Evolutionary conservation across 2,797 vertebrate genomes (phyloP).

Genomic region (Diceros bicornis): DNA sequence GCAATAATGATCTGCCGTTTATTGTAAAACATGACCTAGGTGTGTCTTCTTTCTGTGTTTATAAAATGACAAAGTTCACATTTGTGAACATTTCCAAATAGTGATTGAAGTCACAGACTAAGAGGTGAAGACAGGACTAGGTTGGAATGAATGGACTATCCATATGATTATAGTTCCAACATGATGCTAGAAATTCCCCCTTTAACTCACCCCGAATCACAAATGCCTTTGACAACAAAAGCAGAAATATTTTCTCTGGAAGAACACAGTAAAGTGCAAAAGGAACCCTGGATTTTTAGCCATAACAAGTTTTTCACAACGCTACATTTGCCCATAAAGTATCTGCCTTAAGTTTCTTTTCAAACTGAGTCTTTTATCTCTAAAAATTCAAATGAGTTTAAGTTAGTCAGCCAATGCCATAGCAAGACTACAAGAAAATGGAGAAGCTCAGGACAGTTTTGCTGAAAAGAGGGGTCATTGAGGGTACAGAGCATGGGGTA

Average conservation of each 20-base stretch:
- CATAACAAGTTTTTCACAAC: not conserved
- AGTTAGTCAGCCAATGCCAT: not conserved
- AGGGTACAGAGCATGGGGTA: not conserved
- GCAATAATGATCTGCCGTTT: conserved; percentile 79
- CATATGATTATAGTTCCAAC: not conserved
- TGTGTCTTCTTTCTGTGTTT: conserved; percentile 79
- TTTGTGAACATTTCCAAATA: conserved; percentile 70
- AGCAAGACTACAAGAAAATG: not conserved
- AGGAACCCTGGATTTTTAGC: not conserved
- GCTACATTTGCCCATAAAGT: not conserved
- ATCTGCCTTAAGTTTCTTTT: conserved; percentile 9
- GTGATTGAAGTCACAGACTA: conserved; percentile 34
- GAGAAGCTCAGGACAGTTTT: not conserved
- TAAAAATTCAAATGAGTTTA: conserved; percentile 9
- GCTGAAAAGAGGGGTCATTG: not conserved
- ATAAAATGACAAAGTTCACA: conserved; percentile 58
- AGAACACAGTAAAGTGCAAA: not conserved
- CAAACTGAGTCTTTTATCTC: not conserved
- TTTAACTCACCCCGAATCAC: conserved; percentile 37
- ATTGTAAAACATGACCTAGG: conserved; percentile 78
- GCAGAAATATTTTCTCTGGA: conserved; percentile 25
- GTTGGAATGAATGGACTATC: not conserved
- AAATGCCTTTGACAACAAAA: conserved; percentile 23
- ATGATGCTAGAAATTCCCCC: not conserved
- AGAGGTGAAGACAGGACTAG: conserved; percentile 12